Percentiles rank a stretch among this genome's conserved stretches.
These are phyloP conservation scores for Hirundichthys speculiger DNA, from an alignment of 2,113 vertebrate genomes.

Conservation along the genomic window DNA sequence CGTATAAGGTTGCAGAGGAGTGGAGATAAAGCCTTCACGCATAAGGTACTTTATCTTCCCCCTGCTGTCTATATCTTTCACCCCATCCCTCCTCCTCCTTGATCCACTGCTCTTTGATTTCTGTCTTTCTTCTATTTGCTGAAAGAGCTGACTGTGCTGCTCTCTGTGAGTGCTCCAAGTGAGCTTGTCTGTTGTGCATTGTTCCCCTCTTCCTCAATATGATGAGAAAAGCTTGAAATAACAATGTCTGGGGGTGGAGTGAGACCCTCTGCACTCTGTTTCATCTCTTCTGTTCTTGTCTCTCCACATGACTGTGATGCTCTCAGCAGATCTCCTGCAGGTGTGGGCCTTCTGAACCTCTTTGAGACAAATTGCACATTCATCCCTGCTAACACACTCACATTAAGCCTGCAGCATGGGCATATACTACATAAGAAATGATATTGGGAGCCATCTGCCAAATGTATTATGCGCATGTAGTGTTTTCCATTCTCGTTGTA, in stretches of 20 bases:
- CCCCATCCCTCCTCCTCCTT: slow-evolving; percentile 39
- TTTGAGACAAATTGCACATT: slow-evolving; percentile 47
- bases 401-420: not conserved
- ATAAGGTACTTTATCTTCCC: slow-evolving; percentile 55
- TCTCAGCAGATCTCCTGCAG: slow-evolving; percentile 65
- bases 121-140: slow-evolving; percentile 56
- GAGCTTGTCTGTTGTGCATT: slow-evolving; percentile 51
- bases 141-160: slow-evolving; percentile 66
- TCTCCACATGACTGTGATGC: slow-evolving; percentile 65
- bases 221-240: slow-evolving; percentile 76
- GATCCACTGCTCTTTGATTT: slow-evolving; percentile 62
- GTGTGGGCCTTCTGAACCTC: slow-evolving; percentile 47
- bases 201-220: slow-evolving; percentile 52
- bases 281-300: slow-evolving; percentile 58
- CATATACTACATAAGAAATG: slow-evolving; percentile 15
- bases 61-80: slow-evolving; percentile 54
- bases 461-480: slow-evolving; percentile 36
- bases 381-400: slow-evolving; percentile 11
- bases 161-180: slow-evolving; percentile 33
- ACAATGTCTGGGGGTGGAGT: slow-evolving; percentile 63
- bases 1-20: slow-evolving; percentile 34
- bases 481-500: slow-evolving; percentile 20
- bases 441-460: slow-evolving; percentile 23
- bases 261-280: slow-evolving; percentile 61
- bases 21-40: slow-evolving; percentile 50